Evolutionary conservation across 1,140 invertebrate genomes (phyloP).

Genomic region (Conus betulinus): DNA sequence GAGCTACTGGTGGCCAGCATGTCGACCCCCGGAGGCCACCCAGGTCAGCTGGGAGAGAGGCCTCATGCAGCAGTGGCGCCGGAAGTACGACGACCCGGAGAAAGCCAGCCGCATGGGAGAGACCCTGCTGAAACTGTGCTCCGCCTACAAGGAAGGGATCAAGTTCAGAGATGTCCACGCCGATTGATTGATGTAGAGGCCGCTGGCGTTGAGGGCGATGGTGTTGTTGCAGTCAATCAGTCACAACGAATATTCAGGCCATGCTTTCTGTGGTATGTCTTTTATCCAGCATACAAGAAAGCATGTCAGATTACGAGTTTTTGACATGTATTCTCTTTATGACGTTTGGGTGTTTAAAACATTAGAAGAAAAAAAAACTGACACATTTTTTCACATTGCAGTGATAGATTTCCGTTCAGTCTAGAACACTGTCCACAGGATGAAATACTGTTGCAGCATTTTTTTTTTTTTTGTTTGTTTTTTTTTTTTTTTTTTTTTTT

Average conservation of each 20-base stretch:
- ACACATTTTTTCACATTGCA: too few species aligned
- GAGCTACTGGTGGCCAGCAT: not conserved
- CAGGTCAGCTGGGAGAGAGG: slow-evolving; percentile 13
- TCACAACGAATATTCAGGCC: not conserved
- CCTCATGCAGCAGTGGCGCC: slow-evolving; percentile 6
- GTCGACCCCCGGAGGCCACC: not conserved
- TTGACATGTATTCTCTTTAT: too few species aligned
- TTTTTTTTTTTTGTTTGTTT: too few species aligned
- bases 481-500: too few species aligned
- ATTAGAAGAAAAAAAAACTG: too few species aligned
- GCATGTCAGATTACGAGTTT: too few species aligned
- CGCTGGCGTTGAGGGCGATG: not conserved
- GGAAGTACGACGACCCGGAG: not conserved
- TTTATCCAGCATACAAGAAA: too few species aligned
- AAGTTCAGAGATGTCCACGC: not conserved
- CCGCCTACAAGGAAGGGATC: slow-evolving; percentile 2
- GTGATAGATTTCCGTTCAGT: too few species aligned
- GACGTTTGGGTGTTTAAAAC: too few species aligned
- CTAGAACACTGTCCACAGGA: too few species aligned
- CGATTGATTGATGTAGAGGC: not conserved
- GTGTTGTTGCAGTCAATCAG: not conserved
- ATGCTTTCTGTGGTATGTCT: not conserved
- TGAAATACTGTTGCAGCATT: too few species aligned
- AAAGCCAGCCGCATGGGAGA: slow-evolving; percentile 22
- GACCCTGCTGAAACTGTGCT: slow-evolving; percentile 3